Percentiles rank a stretch among this genome's conserved stretches.
Conservation (phyloP, 2,888 invertebrate genomes). For the Notodromas monacha region DNA sequence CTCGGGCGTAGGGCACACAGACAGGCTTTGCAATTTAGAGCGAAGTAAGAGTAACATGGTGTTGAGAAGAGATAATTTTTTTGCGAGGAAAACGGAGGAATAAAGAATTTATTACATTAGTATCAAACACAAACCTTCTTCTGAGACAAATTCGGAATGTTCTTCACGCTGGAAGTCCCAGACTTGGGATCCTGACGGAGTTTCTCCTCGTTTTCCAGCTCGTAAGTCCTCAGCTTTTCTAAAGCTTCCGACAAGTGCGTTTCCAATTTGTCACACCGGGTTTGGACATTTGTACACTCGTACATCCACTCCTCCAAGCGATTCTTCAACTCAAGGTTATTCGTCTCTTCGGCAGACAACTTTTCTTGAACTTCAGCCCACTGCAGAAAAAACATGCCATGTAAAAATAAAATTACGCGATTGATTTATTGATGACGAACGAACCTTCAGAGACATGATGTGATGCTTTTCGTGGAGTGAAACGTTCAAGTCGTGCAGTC, state of each 20-base stretch:
- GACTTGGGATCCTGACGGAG: constrained; percentile 1
- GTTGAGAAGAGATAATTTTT: not conserved
- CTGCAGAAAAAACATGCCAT: constrained; percentile 13
- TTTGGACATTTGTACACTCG: constrained; percentile 41
- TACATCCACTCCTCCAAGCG: constrained; percentile 86
- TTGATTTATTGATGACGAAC: constrained; percentile 2
- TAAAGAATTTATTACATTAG: not conserved
- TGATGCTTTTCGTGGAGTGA: constrained; percentile 73
- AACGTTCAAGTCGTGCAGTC: constrained; percentile 63
- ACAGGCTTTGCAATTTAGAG: constrained; percentile 1
- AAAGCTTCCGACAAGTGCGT: constrained; percentile 69
- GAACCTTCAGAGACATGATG: constrained; percentile 49
- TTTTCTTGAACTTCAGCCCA: constrained; percentile 60
- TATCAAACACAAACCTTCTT: constrained; percentile 1
- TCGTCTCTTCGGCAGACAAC: constrained; percentile 61
- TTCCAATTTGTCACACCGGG: constrained; percentile 63
- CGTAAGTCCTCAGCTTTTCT: constrained; percentile 41
- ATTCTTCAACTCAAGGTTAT: constrained; percentile 72
- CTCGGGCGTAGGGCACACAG: no score
- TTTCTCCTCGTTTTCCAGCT: constrained; percentile 1
- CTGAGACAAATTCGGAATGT: not conserved
- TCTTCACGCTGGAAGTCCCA: not conserved
- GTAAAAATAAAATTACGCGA: not conserved
- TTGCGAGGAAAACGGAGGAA: not conserved
- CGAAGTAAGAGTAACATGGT: not conserved